Evolutionary conservation across 2,888 invertebrate species (phyloP).

Genomic region (Drosophila quinaria): DNA sequence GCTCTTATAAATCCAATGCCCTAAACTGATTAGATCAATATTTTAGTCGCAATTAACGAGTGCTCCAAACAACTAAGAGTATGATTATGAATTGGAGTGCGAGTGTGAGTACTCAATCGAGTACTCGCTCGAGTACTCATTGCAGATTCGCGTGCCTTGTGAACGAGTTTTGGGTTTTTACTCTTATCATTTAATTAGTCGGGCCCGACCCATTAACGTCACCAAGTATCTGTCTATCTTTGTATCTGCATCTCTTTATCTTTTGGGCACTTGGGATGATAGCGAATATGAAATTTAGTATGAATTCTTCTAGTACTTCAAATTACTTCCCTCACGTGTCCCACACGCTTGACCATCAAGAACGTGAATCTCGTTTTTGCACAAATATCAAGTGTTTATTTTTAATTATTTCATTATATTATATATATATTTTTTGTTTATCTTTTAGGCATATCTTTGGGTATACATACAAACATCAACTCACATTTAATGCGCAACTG

Average conservation of each 20-base stretch:
- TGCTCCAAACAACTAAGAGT: constrained; percentile 7
- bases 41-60: constrained; percentile 5
- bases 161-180: constrained; percentile 32
- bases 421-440: constrained; percentile 3
- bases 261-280: constrained; percentile 25
- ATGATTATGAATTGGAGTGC: constrained; percentile 11
- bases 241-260: constrained; percentile 2
- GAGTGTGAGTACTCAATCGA: not conserved
- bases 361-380: constrained; percentile 24
- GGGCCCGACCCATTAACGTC: constrained; percentile 33
- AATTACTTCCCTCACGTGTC: constrained; percentile 55
- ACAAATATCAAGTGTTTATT: constrained; percentile 60
- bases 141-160: constrained; percentile 31
- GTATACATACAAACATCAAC: constrained; percentile 56
- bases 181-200: constrained; percentile 70
- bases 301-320: not conserved
- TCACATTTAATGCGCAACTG: constrained; percentile 68
- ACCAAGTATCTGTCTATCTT: constrained; percentile 5
- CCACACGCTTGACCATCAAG: constrained; percentile 54
- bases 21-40: constrained; percentile 54
- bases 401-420: constrained; percentile 8
- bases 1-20: constrained; percentile 55
- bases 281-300: not conserved
- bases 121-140: constrained; percentile 8
- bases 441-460: constrained; percentile 16